A percentile compares a stretch with the other conserved stretches of the same genome.
These are phyloP conservation scores for Leucoraja erinaceus DNA, from an alignment of 2,113 vertebrate genomes.

Conservation along the genomic window DNA sequence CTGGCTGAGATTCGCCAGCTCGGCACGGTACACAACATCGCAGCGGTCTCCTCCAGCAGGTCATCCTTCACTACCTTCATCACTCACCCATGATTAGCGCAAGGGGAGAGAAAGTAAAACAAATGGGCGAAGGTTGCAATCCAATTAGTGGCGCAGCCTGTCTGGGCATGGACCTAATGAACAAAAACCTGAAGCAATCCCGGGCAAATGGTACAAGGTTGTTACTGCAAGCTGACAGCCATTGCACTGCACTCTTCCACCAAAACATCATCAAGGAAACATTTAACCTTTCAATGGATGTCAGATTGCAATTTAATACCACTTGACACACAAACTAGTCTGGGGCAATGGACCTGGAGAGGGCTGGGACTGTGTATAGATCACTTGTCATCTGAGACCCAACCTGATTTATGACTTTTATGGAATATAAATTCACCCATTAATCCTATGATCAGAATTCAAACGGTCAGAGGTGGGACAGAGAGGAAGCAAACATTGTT, in stretches of 20 bases:
- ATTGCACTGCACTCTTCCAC: background rate
- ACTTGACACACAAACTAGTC: background rate
- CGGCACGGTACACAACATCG: background rate
- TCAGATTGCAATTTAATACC: constrained; percentile 33
- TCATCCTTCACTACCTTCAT: background rate
- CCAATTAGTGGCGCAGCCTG: background rate
- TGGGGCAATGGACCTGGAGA: background rate
- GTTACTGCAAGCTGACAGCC: constrained; percentile 4
- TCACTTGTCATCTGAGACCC: background rate
- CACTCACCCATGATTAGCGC: background rate
- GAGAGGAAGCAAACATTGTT: background rate
- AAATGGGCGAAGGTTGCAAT: background rate
- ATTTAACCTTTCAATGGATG: constrained; percentile 32
- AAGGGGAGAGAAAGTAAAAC: background rate
- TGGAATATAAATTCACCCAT: constrained; percentile 1
- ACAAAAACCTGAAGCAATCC: background rate
- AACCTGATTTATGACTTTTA: background rate
- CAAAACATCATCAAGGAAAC: constrained; percentile 16
- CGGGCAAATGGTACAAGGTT: background rate
- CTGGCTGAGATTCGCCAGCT: background rate
- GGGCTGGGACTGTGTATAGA: background rate
- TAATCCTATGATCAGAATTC: background rate
- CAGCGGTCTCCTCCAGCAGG: too few species aligned
- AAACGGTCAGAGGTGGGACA: background rate
- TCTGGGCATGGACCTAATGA: background rate